These are phyloP conservation scores for Rhadina sibilatrix DNA, from an alignment of 2,113 vertebrate species.

Conservation along the genomic window DNA sequence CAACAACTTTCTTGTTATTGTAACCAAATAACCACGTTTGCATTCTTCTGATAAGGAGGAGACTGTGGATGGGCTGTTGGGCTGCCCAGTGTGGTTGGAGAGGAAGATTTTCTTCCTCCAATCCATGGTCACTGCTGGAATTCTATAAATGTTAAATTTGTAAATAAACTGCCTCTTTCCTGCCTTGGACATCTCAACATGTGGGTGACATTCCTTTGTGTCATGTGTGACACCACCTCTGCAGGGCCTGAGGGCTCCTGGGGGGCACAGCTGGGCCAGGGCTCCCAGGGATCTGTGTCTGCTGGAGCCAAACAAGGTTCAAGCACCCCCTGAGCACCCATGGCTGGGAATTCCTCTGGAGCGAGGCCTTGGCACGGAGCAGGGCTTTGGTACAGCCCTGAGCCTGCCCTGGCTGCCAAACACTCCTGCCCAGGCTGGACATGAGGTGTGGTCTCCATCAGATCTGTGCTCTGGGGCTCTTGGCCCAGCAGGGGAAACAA, in stretches of 20 bases:
- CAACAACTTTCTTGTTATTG: too few relatives aligned
- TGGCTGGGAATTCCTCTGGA: neutral
- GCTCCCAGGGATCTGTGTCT: neutral
- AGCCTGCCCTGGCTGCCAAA: neutral
- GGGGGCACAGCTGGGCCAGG: neutral
- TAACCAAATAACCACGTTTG: too few relatives aligned
- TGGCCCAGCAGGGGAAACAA: neutral
- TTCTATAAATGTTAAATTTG: too few relatives aligned
- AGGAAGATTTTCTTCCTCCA: too few relatives aligned
- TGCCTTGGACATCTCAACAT: neutral
- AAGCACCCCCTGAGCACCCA: fast-evolving
- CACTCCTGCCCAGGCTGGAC: neutral
- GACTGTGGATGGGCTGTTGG: too few relatives aligned
- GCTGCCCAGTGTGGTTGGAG: too few relatives aligned
- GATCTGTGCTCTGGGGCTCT: fast-evolving
- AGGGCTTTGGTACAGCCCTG: neutral
- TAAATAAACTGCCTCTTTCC: too few relatives aligned
- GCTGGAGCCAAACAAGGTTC: neutral
- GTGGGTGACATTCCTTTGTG: too few relatives aligned
- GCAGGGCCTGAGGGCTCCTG: neutral
- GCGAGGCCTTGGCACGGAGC: neutral
- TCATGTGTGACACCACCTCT: neutral
- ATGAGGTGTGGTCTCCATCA: neutral
- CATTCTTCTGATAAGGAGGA: too few relatives aligned
- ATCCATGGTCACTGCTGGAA: too few relatives aligned